Evolutionary conservation across 2,797 vertebrate genomes (phyloP).

Genomic region (Pipistrellus kuhlii): DNA sequence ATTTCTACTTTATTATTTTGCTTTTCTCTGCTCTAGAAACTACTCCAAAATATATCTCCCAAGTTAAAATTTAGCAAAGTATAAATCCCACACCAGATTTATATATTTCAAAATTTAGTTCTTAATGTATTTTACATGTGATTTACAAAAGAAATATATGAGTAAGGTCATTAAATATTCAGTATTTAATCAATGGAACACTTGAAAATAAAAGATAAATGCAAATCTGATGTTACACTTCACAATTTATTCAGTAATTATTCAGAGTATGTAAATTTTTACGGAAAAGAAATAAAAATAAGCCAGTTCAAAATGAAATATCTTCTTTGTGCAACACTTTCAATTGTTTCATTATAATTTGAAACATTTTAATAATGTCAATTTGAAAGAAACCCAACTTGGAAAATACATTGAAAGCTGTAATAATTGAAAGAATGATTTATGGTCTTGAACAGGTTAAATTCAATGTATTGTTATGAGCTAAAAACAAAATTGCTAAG

Average conservation of each 20-base stretch:
- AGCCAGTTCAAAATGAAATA: slow-evolving; percentile 14
- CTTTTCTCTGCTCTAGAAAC: slow-evolving; percentile 37
- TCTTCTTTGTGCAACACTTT: slow-evolving; percentile 32
- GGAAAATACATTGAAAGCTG: neutral
- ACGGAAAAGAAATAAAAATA: slow-evolving; percentile 17
- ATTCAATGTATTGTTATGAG: neutral
- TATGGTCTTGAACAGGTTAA: neutral
- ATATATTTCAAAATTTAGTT: slow-evolving; percentile 50
- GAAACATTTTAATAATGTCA: slow-evolving; percentile 31
- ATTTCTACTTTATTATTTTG: neutral
- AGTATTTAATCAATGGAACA: slow-evolving; percentile 73
- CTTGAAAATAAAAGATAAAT: slow-evolving; percentile 69
- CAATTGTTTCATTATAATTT: neutral
- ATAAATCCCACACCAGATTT: slow-evolving; percentile 55
- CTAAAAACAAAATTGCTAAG: slow-evolving; percentile 28
- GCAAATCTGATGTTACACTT: slow-evolving; percentile 45
- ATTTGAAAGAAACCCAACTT: slow-evolving; percentile 27
- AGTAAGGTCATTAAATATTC: slow-evolving; percentile 49
- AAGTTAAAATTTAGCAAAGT: slow-evolving; percentile 53
- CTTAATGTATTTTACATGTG: slow-evolving; percentile 53
- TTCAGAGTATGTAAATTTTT: neutral
- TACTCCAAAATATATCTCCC: neutral
- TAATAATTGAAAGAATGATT: neutral
- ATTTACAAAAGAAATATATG: slow-evolving; percentile 54
- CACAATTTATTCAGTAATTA: slow-evolving; percentile 64